These are phyloP conservation scores for Cistogaster globosa DNA, from an alignment of 2,888 invertebrate species.

Conservation along the genomic window DNA sequence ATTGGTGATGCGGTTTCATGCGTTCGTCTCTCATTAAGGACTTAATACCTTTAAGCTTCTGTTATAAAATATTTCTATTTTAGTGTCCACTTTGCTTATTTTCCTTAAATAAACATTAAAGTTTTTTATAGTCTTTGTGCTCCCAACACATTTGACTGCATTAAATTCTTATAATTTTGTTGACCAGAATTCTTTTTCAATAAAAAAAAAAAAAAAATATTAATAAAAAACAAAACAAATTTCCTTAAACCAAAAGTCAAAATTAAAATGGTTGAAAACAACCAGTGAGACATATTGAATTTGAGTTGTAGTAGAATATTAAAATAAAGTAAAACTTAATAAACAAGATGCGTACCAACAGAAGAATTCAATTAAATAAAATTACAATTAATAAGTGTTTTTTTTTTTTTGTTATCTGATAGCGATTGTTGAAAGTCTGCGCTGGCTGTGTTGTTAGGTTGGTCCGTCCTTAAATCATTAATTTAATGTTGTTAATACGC, in stretches of 20 bases:
- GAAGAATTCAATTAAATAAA: slow-evolving; percentile 70
- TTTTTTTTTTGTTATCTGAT: slow-evolving; percentile 53
- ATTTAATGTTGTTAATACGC: slow-evolving; percentile 60
- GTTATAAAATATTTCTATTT: too few relatives aligned
- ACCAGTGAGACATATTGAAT: neutral
- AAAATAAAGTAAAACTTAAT: slow-evolving; percentile 48
- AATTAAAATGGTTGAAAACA: neutral
- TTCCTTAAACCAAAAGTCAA: neutral
- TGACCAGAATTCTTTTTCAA: too few relatives aligned
- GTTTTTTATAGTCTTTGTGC: too few relatives aligned
- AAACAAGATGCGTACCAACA: slow-evolving; percentile 62
- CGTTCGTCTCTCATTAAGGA: too few relatives aligned
- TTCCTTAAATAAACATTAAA: too few relatives aligned
- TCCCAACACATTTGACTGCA: too few relatives aligned
- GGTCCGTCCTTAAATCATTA: slow-evolving; percentile 52
- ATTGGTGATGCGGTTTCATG: too few relatives aligned
- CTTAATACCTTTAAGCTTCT: too few relatives aligned
- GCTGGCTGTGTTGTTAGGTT: slow-evolving; percentile 32
- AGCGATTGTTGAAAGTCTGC: neutral
- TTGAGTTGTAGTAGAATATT: neutral
- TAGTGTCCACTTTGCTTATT: too few relatives aligned
- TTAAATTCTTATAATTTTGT: too few relatives aligned
- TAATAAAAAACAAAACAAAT: too few relatives aligned
- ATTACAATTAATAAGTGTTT: slow-evolving; percentile 69
- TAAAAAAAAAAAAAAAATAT: too few relatives aligned